Conservation (phyloP, 1,140 invertebrate genomes). For the Acromyrmex heyeri region DNA sequence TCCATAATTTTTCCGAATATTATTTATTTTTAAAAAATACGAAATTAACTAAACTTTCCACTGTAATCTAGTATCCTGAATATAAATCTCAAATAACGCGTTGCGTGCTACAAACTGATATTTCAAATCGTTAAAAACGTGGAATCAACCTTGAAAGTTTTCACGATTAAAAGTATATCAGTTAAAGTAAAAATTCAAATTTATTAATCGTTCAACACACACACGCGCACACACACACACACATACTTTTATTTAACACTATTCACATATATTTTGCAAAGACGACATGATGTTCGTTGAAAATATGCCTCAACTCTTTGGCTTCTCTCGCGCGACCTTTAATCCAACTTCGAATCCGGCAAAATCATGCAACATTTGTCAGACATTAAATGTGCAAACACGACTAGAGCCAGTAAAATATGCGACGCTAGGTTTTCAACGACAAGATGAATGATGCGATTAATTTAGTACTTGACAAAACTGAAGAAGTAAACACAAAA, state of each 20-base stretch:
- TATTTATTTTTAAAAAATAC: background rate
- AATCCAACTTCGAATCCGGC: background rate
- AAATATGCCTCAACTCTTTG: slow-evolving; percentile 38
- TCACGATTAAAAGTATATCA: background rate
- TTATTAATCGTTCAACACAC: slow-evolving; percentile 1
- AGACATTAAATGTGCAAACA: slow-evolving; percentile 19
- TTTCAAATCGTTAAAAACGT: slow-evolving; percentile 23
- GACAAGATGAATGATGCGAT: slow-evolving; percentile 18
- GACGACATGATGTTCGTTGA: background rate
- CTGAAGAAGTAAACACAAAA: background rate
- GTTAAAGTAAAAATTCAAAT: background rate
- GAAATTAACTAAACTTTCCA: background rate
- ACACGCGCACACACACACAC: no score
- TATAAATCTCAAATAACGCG: slow-evolving; percentile 10
- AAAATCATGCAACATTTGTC: slow-evolving; percentile 31
- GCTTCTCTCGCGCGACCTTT: background rate
- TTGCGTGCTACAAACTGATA: slow-evolving; percentile 8
- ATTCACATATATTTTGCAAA: background rate
- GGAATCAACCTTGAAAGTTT: slow-evolving; percentile 11
- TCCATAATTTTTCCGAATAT: background rate
- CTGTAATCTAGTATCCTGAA: background rate
- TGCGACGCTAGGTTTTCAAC: background rate
- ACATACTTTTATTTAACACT: background rate
- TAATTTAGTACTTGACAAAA: slow-evolving; percentile 14
- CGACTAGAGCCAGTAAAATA: background rate